These are phyloP conservation scores for Sebastes hopkinsi DNA, from an alignment of 2,797 vertebrate species.

Conservation along the genomic window DNA sequence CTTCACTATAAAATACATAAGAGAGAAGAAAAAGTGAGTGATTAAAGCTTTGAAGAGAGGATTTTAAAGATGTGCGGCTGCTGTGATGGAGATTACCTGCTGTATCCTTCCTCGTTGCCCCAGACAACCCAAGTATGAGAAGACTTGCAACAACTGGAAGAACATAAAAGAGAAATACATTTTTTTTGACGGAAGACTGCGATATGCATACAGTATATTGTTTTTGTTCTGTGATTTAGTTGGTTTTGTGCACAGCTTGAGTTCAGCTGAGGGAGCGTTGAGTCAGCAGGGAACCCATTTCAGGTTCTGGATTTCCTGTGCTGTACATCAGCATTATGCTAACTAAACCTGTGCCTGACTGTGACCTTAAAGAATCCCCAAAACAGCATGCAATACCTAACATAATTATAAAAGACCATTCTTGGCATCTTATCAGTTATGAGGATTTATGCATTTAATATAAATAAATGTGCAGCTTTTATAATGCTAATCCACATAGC, in stretches of 20 bases:
- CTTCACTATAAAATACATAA: constrained; percentile 84
- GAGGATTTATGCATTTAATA: neutral
- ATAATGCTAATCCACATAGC: neutral
- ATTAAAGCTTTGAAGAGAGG: neutral
- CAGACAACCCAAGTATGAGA: constrained; percentile 96
- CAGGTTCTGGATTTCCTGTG: neutral
- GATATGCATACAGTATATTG: neutral
- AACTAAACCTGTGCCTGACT: neutral
- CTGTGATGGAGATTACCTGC: constrained; percentile 84
- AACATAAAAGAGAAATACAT: constrained; percentile 31
- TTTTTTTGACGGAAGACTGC: constrained; percentile 7
- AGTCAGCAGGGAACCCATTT: constrained; percentile 43
- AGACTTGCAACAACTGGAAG: constrained; percentile 98
- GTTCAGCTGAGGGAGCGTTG: constrained; percentile 5
- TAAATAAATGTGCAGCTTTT: accelerated
- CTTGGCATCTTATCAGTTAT: neutral
- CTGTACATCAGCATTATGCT: constrained; percentile 11
- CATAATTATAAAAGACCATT: neutral
- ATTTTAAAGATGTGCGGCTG: neutral
- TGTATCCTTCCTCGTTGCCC: constrained; percentile 94
- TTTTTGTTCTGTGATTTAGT: neutral
- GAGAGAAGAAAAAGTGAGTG: neutral
- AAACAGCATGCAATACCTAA: neutral
- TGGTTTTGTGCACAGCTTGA: constrained; percentile 2
- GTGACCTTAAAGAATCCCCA: neutral